phyloP scores from a whole-genome alignment of 2,113 vertebrate species.

The Grammomys dolichurus region DNA sequence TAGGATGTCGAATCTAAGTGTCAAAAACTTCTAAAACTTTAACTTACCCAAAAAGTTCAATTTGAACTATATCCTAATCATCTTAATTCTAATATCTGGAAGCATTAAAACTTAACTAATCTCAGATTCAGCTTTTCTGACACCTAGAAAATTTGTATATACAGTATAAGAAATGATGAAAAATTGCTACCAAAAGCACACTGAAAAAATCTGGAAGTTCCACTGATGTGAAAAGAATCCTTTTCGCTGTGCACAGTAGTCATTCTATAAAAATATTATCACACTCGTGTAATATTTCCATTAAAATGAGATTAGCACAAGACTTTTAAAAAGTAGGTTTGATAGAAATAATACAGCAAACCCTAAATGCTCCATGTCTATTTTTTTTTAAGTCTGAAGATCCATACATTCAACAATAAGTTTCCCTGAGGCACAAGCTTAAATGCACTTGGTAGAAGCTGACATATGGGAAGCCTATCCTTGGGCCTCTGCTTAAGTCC shows the following conservation, averaged over 20 bases:
- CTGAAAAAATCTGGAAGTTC: conserved; percentile 24
- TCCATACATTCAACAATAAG: background rate
- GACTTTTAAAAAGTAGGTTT: conserved; percentile 46
- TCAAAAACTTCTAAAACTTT: conserved; percentile 43
- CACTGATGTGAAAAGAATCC: background rate
- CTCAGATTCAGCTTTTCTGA: conserved; percentile 42
- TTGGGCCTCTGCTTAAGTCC: background rate
- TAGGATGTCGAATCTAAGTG: too few relatives aligned
- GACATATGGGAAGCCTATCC: background rate
- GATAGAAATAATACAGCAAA: conserved; percentile 18
- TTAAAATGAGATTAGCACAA: background rate
- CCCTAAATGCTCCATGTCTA: background rate
- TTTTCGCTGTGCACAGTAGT: conserved; percentile 31
- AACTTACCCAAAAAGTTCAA: background rate
- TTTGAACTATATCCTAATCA: background rate
- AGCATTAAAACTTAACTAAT: conserved; percentile 53
- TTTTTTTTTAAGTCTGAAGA: background rate
- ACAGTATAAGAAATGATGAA: background rate
- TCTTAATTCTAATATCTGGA: conserved; percentile 27
- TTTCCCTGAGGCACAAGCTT: conserved; percentile 13
- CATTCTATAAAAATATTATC: background rate
- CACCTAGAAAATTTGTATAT: conserved; percentile 23
- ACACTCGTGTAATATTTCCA: background rate
- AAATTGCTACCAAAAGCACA: background rate
- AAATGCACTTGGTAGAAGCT: background rate